Evolutionary conservation across 2,797 vertebrate species (phyloP).

Genomic region (Esox masquinongy): DNA sequence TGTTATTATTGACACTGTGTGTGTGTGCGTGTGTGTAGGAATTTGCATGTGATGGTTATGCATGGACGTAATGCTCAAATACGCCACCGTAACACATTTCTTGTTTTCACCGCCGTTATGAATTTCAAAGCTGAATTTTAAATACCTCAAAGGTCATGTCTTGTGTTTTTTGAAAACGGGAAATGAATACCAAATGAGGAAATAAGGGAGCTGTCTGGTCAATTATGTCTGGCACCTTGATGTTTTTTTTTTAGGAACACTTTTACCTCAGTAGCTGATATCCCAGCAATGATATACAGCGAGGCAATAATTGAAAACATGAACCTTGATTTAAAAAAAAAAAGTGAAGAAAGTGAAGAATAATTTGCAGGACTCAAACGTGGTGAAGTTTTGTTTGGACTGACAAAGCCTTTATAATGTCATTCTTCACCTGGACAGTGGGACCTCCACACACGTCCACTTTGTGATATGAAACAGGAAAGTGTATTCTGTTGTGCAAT

Average conservation of each 20-base stretch:
- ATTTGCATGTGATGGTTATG: conserved; percentile 10
- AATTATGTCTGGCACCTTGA: conserved; percentile 22
- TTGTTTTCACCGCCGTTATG: conserved; percentile 26
- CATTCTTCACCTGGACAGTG: not conserved
- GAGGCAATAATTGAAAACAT: not conserved
- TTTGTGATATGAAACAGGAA: conserved; percentile 14
- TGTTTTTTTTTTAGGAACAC: conserved; percentile 21
- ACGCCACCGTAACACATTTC: not conserved
- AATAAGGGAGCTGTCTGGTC: conserved; percentile 19
- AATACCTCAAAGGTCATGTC: conserved; percentile 41
- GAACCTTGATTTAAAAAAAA: not conserved
- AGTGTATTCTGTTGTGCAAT: conserved; percentile 36
- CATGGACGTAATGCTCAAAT: conserved; percentile 1
- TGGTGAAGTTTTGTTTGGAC: not conserved
- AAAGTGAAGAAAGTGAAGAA: not conserved
- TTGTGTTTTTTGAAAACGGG: conserved; percentile 31
- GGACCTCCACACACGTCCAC: not conserved
- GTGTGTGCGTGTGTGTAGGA: conserved; percentile 6
- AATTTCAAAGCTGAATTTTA: conserved; percentile 35
- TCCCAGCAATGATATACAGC: not conserved
- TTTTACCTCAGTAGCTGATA: conserved; percentile 5
- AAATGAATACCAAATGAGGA: conserved; percentile 13
- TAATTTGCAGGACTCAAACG: not conserved
- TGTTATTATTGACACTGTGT: not conserved
- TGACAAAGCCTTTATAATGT: not conserved